Evolutionary conservation across 2,113 vertebrate species (phyloP).

Genomic region (Mus musculus): DNA sequence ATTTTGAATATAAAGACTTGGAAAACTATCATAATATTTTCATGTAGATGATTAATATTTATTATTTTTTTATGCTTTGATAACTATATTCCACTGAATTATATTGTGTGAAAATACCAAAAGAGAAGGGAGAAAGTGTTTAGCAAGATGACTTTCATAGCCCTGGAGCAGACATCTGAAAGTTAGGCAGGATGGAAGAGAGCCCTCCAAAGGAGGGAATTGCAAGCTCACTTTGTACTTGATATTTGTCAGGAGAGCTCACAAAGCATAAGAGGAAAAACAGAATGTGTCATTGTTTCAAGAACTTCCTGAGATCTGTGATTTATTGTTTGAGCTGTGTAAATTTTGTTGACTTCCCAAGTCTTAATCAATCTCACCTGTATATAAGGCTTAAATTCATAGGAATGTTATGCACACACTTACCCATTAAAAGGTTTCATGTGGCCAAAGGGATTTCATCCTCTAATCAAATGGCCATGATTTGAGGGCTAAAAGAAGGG

Average conservation of each 20-base stretch:
- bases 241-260: background rate
- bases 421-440: background rate
- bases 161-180: background rate
- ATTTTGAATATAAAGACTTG: background rate
- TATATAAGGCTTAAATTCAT: background rate
- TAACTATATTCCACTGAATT: background rate
- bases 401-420: background rate
- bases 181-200: background rate
- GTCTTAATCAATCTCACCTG: background rate
- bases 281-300: too few relatives aligned
- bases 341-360: background rate
- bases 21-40: background rate
- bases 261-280: too few relatives aligned
- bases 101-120: background rate
- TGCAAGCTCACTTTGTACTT: background rate
- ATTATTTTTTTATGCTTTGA: background rate
- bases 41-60: background rate
- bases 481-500: background rate
- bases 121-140: background rate
- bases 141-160: background rate
- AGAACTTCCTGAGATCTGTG: too few relatives aligned
- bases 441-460: background rate
- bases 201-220: background rate
- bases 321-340: background rate
- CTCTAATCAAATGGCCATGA: background rate